A percentile compares a stretch with the other conserved stretches of the same genome.
Evolutionary conservation across 2,888 invertebrate genomes (phyloP).

Genomic region (Drosophila cognata): DNA sequence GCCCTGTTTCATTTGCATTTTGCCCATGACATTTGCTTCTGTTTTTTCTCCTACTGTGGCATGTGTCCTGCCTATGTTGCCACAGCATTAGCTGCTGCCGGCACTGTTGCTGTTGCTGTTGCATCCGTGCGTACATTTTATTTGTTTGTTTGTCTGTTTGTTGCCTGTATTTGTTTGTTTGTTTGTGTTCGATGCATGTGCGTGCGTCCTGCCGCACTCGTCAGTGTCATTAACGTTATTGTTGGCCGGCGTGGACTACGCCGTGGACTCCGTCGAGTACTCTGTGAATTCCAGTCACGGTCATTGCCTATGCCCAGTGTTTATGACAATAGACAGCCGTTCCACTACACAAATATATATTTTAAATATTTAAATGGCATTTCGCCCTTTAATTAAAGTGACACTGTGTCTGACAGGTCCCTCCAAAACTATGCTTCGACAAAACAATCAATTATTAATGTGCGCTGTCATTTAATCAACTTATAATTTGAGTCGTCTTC

Average conservation of each 20-base stretch:
- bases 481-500: slow-evolving; percentile 49
- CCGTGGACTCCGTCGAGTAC: slow-evolving; percentile 5
- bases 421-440: slow-evolving; percentile 29
- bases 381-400: slow-evolving; percentile 66
- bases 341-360: slow-evolving; percentile 31
- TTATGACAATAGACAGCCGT: slow-evolving; percentile 43
- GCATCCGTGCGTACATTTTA: slow-evolving; percentile 30
- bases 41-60: slow-evolving; percentile 6
- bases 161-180: slow-evolving; percentile 48
- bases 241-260: slow-evolving; percentile 30
- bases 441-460: slow-evolving; percentile 70
- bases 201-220: slow-evolving; percentile 63
- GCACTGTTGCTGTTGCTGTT: slow-evolving; percentile 9
- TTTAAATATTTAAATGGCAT: slow-evolving; percentile 74
- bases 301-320: slow-evolving; percentile 38
- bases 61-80: slow-evolving; percentile 39
- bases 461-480: slow-evolving; percentile 47
- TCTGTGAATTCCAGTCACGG: slow-evolving; percentile 14
- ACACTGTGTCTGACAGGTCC: slow-evolving; percentile 32
- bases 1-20: slow-evolving; percentile 37
- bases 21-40: slow-evolving; percentile 28
- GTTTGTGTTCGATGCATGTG: slow-evolving; percentile 54
- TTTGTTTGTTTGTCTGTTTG: slow-evolving; percentile 44
- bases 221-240: slow-evolving; percentile 77
- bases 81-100: slow-evolving; percentile 27